phyloP scores from a whole-genome alignment of 2,113 vertebrate genomes.

The Pandion haliaetus region DNA sequence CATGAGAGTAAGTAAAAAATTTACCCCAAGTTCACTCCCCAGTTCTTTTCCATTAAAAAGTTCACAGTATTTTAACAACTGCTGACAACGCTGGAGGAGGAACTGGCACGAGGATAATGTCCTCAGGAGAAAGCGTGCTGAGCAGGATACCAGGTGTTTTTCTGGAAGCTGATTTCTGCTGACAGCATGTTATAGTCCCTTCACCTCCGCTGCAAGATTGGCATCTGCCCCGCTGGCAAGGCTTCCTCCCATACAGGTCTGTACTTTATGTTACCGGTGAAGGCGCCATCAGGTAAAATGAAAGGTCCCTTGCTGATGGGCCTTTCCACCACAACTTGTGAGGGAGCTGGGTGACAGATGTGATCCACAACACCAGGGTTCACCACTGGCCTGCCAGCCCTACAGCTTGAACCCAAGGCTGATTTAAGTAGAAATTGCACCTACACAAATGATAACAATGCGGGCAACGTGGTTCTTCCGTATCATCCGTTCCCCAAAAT shows the following conservation, averaged over 20 bases:
- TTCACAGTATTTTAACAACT: not conserved
- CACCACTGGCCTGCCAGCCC: not conserved
- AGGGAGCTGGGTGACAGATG: not conserved
- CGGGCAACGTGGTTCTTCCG: not conserved
- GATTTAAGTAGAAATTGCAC: not conserved
- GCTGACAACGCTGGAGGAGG: not conserved
- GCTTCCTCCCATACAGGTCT: not conserved
- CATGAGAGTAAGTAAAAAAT: not conserved
- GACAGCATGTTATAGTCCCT: not conserved
- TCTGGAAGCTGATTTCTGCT: not conserved
- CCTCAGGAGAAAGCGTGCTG: not conserved
- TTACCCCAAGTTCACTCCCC: not conserved
- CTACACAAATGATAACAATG: not conserved
- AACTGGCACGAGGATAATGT: not conserved
- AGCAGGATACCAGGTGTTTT: not conserved
- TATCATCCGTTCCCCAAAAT: not conserved
- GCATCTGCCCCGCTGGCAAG: not conserved
- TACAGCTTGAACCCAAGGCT: not conserved
- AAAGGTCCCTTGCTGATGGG: not conserved
- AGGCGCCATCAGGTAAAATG: not conserved
- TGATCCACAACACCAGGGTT: not conserved
- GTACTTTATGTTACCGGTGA: not conserved
- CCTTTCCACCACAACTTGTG: not conserved
- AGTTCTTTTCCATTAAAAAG: not conserved
- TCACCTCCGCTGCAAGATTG: not conserved